Evolutionary conservation across 1,140 invertebrate genomes (phyloP).

Genomic region (Brachionus angularis): DNA sequence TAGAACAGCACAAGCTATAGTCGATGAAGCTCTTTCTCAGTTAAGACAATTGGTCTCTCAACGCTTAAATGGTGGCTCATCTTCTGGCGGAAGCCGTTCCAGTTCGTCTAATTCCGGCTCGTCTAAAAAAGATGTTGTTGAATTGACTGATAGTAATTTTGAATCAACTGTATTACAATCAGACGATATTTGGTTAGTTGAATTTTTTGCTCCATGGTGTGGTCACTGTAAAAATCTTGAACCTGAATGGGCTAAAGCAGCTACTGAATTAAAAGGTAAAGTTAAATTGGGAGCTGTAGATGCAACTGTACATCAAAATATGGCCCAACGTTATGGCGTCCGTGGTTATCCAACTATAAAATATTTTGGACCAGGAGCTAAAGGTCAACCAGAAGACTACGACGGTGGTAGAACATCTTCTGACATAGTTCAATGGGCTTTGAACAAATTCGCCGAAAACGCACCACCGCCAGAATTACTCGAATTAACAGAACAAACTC

Average conservation of each 20-base stretch:
- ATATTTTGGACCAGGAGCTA: slow-evolving; percentile 74
- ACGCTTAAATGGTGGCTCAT: slow-evolving; percentile 58
- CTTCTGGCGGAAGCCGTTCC: slow-evolving; percentile 49
- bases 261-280: slow-evolving; percentile 83
- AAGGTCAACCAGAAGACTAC: slow-evolving; percentile 71
- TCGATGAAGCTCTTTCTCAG: slow-evolving; percentile 74
- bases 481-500: slow-evolving; percentile 62
- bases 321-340: slow-evolving; percentile 67
- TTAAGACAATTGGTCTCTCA: slow-evolving; percentile 67
- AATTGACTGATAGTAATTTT: slow-evolving; percentile 90
- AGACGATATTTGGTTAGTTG: slow-evolving; percentile 89
- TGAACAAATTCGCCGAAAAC: slow-evolving; percentile 78
- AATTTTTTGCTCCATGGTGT: slow-evolving; percentile 84
- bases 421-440: slow-evolving; percentile 86
- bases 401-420: slow-evolving; percentile 78
- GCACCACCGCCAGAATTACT: slow-evolving; percentile 81
- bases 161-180: slow-evolving; percentile 77
- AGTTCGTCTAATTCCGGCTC: slow-evolving; percentile 47
- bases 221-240: slow-evolving; percentile 86
- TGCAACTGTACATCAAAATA: slow-evolving; percentile 80
- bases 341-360: slow-evolving; percentile 96
- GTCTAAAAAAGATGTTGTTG: slow-evolving; percentile 65
- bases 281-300: slow-evolving; percentile 93
- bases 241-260: slow-evolving; percentile 88
- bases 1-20: slow-evolving; percentile 76